Conservation (phyloP, 2,113 vertebrate species). For the Nothoprocta pentlandii region DNA sequence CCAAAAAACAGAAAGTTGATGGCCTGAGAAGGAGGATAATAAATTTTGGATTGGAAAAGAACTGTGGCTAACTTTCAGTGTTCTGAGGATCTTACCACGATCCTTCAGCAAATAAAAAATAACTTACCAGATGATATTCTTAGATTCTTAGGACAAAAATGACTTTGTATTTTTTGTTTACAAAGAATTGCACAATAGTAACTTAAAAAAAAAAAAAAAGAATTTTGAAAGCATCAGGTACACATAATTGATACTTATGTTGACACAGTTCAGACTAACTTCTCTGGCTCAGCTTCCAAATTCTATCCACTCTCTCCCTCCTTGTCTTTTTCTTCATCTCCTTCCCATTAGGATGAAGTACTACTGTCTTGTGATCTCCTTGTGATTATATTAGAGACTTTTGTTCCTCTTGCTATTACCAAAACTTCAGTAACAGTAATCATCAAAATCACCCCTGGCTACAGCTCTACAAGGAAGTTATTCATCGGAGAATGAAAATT, state of each 20-base stretch:
- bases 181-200: not conserved
- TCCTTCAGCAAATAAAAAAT: not conserved
- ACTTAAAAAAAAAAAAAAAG: not conserved
- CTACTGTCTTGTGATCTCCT: not conserved
- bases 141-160: not conserved
- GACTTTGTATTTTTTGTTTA: not conserved
- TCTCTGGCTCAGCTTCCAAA: not conserved
- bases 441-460: not conserved
- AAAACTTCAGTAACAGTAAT: not conserved
- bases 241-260: not conserved
- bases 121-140: too few relatives aligned
- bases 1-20: not conserved
- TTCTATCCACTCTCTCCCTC: not conserved
- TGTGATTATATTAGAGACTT: not conserved
- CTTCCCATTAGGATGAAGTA: not conserved
- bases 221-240: not conserved
- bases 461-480: not conserved
- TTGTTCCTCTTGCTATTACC: not conserved
- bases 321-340: not conserved
- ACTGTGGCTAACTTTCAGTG: not conserved
- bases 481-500: not conserved
- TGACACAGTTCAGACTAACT: not conserved
- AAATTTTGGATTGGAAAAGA: not conserved
- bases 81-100: not conserved
- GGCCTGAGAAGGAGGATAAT: not conserved